Base-by-base conservation (phyloP, 2,113 vertebrate genomes). In the Psophia crepitans region DNA sequence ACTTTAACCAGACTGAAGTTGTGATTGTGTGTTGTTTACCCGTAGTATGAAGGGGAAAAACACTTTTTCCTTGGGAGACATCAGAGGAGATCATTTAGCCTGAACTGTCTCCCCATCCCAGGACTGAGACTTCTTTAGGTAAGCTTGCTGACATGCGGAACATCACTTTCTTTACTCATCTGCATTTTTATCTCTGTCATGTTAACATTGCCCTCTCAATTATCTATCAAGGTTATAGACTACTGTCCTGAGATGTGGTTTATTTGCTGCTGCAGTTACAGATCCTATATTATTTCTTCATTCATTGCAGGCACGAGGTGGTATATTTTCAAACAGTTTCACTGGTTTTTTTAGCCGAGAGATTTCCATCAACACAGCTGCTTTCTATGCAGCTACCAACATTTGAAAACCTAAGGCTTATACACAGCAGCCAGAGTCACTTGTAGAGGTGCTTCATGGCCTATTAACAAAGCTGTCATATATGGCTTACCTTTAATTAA, bases 11-110 rank as follows among this genome's bases (percentile, higher is more conserved):
- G 83, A 93, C 48, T 78, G 87, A 96, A 94, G 87, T 60, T 79
- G 71, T 84, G 76, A 96, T 61, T 96, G 78, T 87, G 35, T 93
- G 68, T 84, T 96, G 93, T 97, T 97, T 97, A 87, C 93, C 74
- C 68, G 51, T 79, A 96, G 68, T 53, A 68, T 37, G 48, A 89
- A 88, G 23, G 51, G 71, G 74, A 26, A 68, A 94, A 97, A 73
- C 66, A 57, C 57, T 84, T 96, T 89, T 88, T 96, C 37, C 66
- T 74, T 77, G 70, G 53, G 79, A 87, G 74, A 94, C 58, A 95
- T 77, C 80, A 80, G 46, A 95, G 65, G 66, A 90, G 70, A 90
- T 84, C 18, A 48, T 76, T 74, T 95, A 84, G 51, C 71, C 75
- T 66, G 65, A 87, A 63, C 17, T 41, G 20, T 76, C 73, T 93